phyloP scores from a whole-genome alignment of 1,140 invertebrate genomes.

The Hycleus cichorii region DNA sequence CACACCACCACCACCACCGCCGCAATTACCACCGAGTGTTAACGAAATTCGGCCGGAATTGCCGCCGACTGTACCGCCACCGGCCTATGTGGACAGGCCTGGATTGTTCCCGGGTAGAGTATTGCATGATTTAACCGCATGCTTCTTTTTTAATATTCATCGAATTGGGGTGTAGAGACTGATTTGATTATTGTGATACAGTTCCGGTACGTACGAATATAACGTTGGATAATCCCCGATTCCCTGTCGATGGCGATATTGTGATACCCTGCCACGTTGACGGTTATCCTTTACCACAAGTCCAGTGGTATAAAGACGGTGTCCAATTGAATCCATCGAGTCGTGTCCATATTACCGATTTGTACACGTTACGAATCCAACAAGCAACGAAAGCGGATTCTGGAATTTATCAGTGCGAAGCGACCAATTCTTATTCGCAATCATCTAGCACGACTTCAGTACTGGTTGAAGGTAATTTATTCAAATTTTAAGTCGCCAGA shows the following conservation, averaged over 20 bases:
- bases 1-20: slow-evolving; percentile 8
- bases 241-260: slow-evolving; percentile 57
- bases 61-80: neutral
- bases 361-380: slow-evolving; percentile 41
- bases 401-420: slow-evolving; percentile 72
- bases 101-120: slow-evolving; percentile 1
- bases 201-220: slow-evolving; percentile 56
- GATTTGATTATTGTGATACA: slow-evolving; percentile 31
- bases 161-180: neutral
- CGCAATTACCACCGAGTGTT: slow-evolving; percentile 16
- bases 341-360: slow-evolving; percentile 47
- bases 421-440: slow-evolving; percentile 60
- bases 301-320: slow-evolving; percentile 74
- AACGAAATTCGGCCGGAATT: slow-evolving; percentile 8
- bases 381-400: slow-evolving; percentile 58
- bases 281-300: slow-evolving; percentile 65
- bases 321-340: slow-evolving; percentile 44
- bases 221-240: slow-evolving; percentile 46
- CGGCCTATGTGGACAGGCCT: neutral
- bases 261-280: slow-evolving; percentile 65
- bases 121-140: neutral
- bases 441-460: slow-evolving; percentile 53
- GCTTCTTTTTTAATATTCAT: neutral
- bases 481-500: neutral
- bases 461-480: slow-evolving; percentile 24